Conservation (phyloP, 2,797 vertebrate genomes). For the Sphaeramia orbicularis region DNA sequence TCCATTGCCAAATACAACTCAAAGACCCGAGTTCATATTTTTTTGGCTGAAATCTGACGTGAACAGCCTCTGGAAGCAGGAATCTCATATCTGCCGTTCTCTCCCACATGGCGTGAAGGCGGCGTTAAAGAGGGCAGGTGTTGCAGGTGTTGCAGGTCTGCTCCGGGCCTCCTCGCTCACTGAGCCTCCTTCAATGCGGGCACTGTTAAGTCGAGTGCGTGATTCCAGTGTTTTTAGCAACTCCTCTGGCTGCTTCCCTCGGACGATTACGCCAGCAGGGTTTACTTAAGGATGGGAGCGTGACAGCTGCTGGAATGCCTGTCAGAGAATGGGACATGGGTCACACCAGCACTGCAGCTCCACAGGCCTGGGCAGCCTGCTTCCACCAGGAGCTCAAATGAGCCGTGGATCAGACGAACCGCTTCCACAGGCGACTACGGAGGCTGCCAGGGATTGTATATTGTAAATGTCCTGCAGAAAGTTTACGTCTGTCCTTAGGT, state of each 20-base stretch:
- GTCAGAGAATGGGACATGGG: conserved; percentile 72
- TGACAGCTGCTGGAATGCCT: conserved; percentile 80
- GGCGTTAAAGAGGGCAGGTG: conserved; percentile 71
- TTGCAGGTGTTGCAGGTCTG: conserved; percentile 76
- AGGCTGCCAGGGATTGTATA: conserved; percentile 40
- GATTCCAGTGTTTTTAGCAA: conserved; percentile 67
- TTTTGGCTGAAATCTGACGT: conserved; percentile 42
- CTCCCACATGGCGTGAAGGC: conserved; percentile 50
- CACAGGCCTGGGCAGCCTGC: conserved; percentile 68
- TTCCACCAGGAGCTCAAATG: conserved; percentile 61
- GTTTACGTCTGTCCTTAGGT: conserved; percentile 27
- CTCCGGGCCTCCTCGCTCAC: conserved; percentile 51
- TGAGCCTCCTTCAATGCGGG: conserved; percentile 72
- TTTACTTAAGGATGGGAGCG: conserved; percentile 80
- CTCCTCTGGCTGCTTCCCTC: conserved; percentile 61
- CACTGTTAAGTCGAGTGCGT: conserved; percentile 70
- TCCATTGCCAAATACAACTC: conserved; percentile 21
- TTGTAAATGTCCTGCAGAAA: conserved; percentile 42
- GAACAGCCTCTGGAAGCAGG: conserved; percentile 28
- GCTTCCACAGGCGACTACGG: conserved; percentile 28
- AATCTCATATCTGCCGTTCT: conserved; percentile 43
- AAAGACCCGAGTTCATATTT: conserved; percentile 47
- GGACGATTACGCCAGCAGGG: conserved; percentile 68
- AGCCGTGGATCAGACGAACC: conserved; percentile 55
- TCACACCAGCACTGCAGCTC: conserved; percentile 70